Evolutionary conservation across 2,888 invertebrate species (phyloP), one percentile per base, ranked within the genome.

Genomic region (Brachycybe producta): DNA sequence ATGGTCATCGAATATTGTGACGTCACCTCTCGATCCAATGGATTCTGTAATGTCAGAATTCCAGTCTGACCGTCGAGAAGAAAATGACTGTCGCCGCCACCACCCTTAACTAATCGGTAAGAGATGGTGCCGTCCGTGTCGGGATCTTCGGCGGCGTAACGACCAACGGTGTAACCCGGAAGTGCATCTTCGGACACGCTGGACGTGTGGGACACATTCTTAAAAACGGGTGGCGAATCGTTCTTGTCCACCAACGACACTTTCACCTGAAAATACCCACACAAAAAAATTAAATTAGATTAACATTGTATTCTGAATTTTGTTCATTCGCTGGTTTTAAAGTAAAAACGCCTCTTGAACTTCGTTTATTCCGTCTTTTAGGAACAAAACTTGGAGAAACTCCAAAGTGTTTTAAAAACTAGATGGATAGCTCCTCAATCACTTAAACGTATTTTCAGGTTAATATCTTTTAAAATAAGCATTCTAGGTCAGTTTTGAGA

Each of bases 171-270:
- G 61, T 84, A 82, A 5, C 86, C 87, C 2, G 82, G 80, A 32
- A 84, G 80, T 53, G 86, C 73, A 65, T 90, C 88, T 66, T 91
- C 90, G 2, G 87, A 86, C 1, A 88, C 81, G 50, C 77, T 73
- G 65, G 80, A 84, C 59, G 80, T 70, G 15, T 81, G 81, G 30
- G 80, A 76, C 8, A 40, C 42, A 55, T 80, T 78, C 59, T 77
- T 78, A 73, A 88, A 87, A 49, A 80, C 77, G 3, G 94, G 94
- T n/a, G 91, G 88, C 62, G 86, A 88, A 73, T 94, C 94, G 68
- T 94, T 94, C 69, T 83, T 84, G 71, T 94, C 94, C 65, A 84
- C 67, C 47, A 92, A 81, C 51, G 78, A 79, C 58, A 92, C 79
- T 67, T 78, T 78, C 59, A 90, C 83, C 90, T 91, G 35, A 11